Base-by-base conservation (phyloP, 2,888 invertebrate genomes). In the Rapana venosa region DNA sequence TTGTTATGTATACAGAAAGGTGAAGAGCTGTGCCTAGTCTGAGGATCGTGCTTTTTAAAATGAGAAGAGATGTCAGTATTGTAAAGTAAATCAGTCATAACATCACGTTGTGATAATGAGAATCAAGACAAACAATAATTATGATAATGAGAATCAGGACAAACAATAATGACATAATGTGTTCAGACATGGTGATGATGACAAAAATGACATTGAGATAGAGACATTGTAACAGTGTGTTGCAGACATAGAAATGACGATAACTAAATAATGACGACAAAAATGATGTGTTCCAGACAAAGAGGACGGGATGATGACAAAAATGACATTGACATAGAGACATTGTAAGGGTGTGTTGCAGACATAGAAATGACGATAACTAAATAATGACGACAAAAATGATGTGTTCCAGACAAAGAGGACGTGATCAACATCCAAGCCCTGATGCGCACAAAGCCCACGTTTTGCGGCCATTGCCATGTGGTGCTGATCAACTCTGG, bases 381-480 rank as follows among this genome's bases (percentile, higher is more conserved):
- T 22, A 17, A 22, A 26, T 88, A 35, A 79, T 79, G 30, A n/a
- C 61, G 2, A 17, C 56, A 8, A 30, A 47, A 15, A 32, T 36
- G 83, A 20, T 90, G 47, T 84, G 22, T 91, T 92, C n/a, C 93
- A 96, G 96, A 96, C 90, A 95, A 95, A 93, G 96, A 96, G 91
- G 95, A 96, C 90, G 95, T 95, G 20, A 97, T 98, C 93, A 98
- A 98, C 95, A 98, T 99, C 92, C 98, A 98, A 96, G 98, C 98
- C 94, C 98, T 99, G 94, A 96, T 99, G 84, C 98, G 98, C 94
- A 98, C 98, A 11, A 97, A 98, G 77, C 98, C 98, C 0, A 98
- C 98, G 95, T 98, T 98, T 96, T 99, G 99, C 96, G 97, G 98
- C 79, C 98, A 98, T 95, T 99, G 99, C 96, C 98, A 99, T 95